Evolutionary conservation across 2,113 vertebrate species (phyloP).

Genomic region (Xenopus tropicalis): UCB_Xtro_10.0 CM004445.2:96832501-96833000

Average conservation of each 20-base stretch:
- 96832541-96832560: too few species aligned
- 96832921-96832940: too few species aligned
- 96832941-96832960: not conserved
- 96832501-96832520: too few species aligned
- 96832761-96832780: conserved; percentile 67
- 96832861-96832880: not conserved
- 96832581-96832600: too few species aligned
- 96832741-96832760: conserved; percentile 66
- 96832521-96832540: too few species aligned
- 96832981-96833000: too few species aligned
- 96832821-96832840: conserved; percentile 63
- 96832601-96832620: too few species aligned
- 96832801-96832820: conserved; percentile 67
- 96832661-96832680: too few species aligned
- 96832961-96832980: not conserved
- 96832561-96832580: too few species aligned
- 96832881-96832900: not conserved
- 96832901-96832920: not conserved
- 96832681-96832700: too few species aligned
- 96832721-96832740: conserved; percentile 52
- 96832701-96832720: conserved; percentile 5
- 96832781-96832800: conserved; percentile 73
- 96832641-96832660: too few species aligned
- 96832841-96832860: conserved; percentile 33
- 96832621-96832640: too few species aligned